Base-by-base conservation (phyloP, 2,797 vertebrate genomes). In the Hydrolagus colliei region DNA sequence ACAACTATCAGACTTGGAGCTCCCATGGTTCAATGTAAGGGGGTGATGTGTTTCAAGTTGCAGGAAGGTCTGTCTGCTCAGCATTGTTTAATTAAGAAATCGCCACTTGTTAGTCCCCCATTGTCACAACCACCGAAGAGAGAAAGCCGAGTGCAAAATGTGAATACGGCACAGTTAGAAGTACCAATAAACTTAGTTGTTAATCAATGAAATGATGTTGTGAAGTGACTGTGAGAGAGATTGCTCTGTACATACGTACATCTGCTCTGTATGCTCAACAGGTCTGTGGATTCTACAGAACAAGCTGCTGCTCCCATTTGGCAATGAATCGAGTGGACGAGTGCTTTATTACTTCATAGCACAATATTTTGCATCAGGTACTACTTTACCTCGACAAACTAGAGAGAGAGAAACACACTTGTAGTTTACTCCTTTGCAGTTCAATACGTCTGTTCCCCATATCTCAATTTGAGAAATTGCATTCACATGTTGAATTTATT, bases 211-310 rank as follows among this genome's bases (percentile, higher is more conserved):
- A 52, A 6, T 52, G 41, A 52, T 71, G 79, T 71, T 84, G 32
- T 6, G 41, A 52, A 52, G 41, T 52, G 71, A 84, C 27, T 18
- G 65, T 84, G 18, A 20, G 68, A 68, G 35, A 22, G 16, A 41
- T 68, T 84, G 27, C n/a, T n/a, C n/a, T n/a, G n/a, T n/a, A n/a
- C n/a, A 84, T 84, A 68, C 32, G 79, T 71, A n/a, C 35, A 71
- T 20, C 9, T 12, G 16, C 16, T n/a, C 79, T 32, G 63, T 20
- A 71, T 71, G 79, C 32, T 35, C 71, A 16, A 71, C 65, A 84
- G 65, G 18, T 84, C 16, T 32, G 20, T 35, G 4, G 6, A 6
- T 9, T 11, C 4, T 18, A 82, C 2, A 10, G 16, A 84, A 84
- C 79, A 41, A 18, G 32, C 6, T 9, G 18, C 1, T 84, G 16